A percentile compares a stretch with the other conserved stretches of the same genome.
phyloP scores from a whole-genome alignment of 1,140 invertebrate species.

The Tetramorium simillimum region DNA sequence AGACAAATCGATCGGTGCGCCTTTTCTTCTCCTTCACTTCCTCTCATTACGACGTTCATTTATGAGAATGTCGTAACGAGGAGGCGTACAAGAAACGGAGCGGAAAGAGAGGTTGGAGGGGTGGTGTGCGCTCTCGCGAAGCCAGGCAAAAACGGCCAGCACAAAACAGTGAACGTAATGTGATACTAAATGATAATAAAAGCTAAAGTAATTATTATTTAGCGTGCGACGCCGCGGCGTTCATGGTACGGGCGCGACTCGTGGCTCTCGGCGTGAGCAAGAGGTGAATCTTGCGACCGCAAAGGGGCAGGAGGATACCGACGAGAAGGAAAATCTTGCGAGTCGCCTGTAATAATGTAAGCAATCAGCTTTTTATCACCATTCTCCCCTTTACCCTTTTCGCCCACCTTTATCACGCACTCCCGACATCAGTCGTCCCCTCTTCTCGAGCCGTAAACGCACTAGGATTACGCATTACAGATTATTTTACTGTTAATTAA shows the following conservation, averaged over 20 bases:
- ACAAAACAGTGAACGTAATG: constrained; percentile 85
- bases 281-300: constrained; percentile 33
- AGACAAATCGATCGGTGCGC: constrained; percentile 7
- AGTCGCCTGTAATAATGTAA: constrained; percentile 68
- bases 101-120: constrained; percentile 68
- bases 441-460: constrained; percentile 68
- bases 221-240: constrained; percentile 76
- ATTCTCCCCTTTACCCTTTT: constrained; percentile 28
- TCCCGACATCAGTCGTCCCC: constrained; percentile 50
- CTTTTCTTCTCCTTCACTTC: constrained; percentile 17
- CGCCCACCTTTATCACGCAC: constrained; percentile 17
- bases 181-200: constrained; percentile 86
- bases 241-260: constrained; percentile 63
- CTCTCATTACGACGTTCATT: background rate
- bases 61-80: background rate
- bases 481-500: constrained; percentile 73
- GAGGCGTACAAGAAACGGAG: constrained; percentile 43
- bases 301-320: background rate
- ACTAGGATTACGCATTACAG: constrained; percentile 70
- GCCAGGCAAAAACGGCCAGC: constrained; percentile 82
- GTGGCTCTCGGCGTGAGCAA: constrained; percentile 39
- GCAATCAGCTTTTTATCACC: constrained; percentile 58
- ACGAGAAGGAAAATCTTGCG: constrained; percentile 50
- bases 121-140: constrained; percentile 78
- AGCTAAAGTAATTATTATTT: constrained; percentile 84